These are phyloP conservation scores for Phalloptychus januarius DNA, from an alignment of 2,797 vertebrate genomes.

Conservation along the genomic window DNA sequence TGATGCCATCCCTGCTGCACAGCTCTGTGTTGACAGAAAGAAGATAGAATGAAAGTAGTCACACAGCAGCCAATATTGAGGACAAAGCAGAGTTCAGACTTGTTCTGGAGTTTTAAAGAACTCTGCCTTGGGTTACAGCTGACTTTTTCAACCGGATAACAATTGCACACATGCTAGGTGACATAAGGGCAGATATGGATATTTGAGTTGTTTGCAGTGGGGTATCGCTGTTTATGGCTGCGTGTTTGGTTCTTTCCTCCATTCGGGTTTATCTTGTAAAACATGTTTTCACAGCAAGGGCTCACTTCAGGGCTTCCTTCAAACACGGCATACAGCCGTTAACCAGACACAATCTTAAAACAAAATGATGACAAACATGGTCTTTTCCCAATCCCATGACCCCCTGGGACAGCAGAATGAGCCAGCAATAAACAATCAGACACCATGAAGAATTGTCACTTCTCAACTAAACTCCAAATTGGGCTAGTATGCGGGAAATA, in stretches of 20 bases:
- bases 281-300: slow-evolving; percentile 24
- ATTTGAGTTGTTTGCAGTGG: slow-evolving; percentile 16
- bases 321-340: slow-evolving; percentile 10
- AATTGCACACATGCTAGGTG: slow-evolving; percentile 3
- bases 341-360: slow-evolving; percentile 26
- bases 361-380: slow-evolving; percentile 13
- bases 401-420: slow-evolving; percentile 31
- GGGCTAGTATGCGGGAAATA: slow-evolving; percentile 25
- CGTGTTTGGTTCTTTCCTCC: background rate
- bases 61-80: slow-evolving; percentile 36
- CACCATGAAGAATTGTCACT: slow-evolving; percentile 23
- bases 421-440: slow-evolving; percentile 36
- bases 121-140: slow-evolving; percentile 21
- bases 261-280: slow-evolving; percentile 30
- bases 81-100: slow-evolving; percentile 40
- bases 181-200: slow-evolving; percentile 12
- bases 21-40: slow-evolving; percentile 44
- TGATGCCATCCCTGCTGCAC: slow-evolving; percentile 57
- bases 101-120: slow-evolving; percentile 32
- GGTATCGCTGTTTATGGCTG: slow-evolving; percentile 5
- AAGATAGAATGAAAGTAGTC: slow-evolving; percentile 52
- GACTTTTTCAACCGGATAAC: slow-evolving; percentile 21
- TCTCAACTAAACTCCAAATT: slow-evolving; percentile 43
- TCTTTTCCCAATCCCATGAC: slow-evolving; percentile 18
- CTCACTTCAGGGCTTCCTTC: slow-evolving; percentile 34